Conservation (phyloP, 2,888 invertebrate species). For the Thymelicus sylvestris region DNA sequence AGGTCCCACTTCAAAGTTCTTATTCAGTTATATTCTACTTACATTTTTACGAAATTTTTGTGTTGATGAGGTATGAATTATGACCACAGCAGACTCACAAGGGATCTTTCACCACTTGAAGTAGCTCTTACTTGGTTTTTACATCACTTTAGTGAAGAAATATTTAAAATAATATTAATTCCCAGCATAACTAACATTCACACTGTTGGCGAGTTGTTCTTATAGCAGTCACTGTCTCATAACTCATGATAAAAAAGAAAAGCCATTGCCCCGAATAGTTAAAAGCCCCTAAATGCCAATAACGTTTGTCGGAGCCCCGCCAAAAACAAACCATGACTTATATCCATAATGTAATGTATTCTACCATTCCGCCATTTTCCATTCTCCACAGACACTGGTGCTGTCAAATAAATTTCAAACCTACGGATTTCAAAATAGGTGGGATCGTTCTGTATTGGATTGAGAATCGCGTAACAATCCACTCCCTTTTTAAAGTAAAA, state of each 20-base stretch:
- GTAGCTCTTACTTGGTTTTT: slow-evolving; percentile 26
- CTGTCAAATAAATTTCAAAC: slow-evolving; percentile 84
- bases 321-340: slow-evolving; percentile 85
- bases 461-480: slow-evolving; percentile 70
- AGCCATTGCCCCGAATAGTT: slow-evolving; percentile 72
- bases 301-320: slow-evolving; percentile 82
- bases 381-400: slow-evolving; percentile 82
- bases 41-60: not conserved
- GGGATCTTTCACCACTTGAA: slow-evolving; percentile 12
- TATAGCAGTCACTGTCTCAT: slow-evolving; percentile 67
- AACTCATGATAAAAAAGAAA: slow-evolving; percentile 67
- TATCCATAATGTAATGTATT: slow-evolving; percentile 79
- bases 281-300: slow-evolving; percentile 82
- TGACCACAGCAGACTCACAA: not conserved
- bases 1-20: not conserved
- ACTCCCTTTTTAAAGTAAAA: slow-evolving; percentile 58
- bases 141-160: slow-evolving; percentile 44
- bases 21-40: not conserved
- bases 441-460: slow-evolving; percentile 65
- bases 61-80: not conserved
- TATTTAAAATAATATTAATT: slow-evolving; percentile 72
- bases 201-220: slow-evolving; percentile 69
- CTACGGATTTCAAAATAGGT: slow-evolving; percentile 82
- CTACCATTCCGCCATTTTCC: slow-evolving; percentile 82
- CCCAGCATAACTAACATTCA: slow-evolving; percentile 70